Base-by-base conservation (phyloP, 2,888 invertebrate species). In the Drosophila kokeensis region DNA sequence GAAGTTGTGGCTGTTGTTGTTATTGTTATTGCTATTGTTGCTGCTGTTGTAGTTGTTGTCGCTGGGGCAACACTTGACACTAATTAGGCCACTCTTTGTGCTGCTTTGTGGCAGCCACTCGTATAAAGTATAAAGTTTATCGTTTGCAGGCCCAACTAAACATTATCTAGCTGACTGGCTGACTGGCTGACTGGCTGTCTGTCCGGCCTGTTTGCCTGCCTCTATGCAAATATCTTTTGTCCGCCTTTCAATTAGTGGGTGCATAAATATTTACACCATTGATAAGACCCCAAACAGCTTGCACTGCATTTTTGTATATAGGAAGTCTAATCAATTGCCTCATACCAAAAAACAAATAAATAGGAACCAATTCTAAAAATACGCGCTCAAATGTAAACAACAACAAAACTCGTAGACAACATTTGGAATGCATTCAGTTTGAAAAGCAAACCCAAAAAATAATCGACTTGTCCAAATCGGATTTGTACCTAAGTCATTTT, bases 1-100 rank as follows among this genome's bases (percentile, higher is more conserved):
- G 73, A 73, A 69, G 78, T 78, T 75, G 81, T 55, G 61, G 36
- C 61, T 76, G 77, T 50, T 71, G 60, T 52, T 62, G 61, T 34
- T 65, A 49, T 10, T 58, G 66, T 13, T 65, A 49, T 11, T 58
- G 69, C 10, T 64, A 64, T 30, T 15, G 73, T 36, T 57, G 71
- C 72, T 64, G 80, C 73, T 65, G 71, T 53, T 61, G 68, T 30
- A 11, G 73, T 34, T 52, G 73, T 73, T 64, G 81, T 77, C 70
- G 87, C 72, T 86, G 89, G 69, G 82, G 85, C 85, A 90, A 89
- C 90, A 87, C 90, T 87, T 87, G 87, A 87, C 87, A 90, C 87
- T 87, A 87, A 87, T 87, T 89, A 87, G 87, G 90, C 87, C 90
- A 90, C 79, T 90, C 90, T 87, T 89, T 81, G 76, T 79, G 83